Conservation (phyloP, 2,113 vertebrate genomes). For the Ariopsis seemanni region DNA sequence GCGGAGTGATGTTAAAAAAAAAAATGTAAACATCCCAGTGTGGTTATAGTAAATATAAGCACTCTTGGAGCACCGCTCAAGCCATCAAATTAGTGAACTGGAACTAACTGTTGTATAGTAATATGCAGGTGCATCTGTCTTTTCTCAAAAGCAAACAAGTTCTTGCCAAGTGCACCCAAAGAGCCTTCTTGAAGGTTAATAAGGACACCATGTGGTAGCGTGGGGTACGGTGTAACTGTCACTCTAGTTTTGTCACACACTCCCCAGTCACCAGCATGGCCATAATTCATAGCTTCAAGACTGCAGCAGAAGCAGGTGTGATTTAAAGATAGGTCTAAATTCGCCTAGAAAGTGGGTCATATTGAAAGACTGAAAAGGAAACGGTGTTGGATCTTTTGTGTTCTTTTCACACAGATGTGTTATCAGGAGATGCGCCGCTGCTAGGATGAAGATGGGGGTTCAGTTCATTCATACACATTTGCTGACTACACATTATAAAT, state of each 20-base stretch:
- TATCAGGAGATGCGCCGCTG: constrained; percentile 21
- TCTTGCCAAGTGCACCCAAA: not conserved
- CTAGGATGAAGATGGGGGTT: not conserved
- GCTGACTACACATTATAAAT: constrained; percentile 41
- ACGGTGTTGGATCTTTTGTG: constrained; percentile 7
- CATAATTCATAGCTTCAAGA: not conserved
- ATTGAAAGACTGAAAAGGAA: constrained; percentile 17
- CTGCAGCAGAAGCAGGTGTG: constrained; percentile 10
- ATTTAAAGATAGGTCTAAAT: constrained; percentile 37
- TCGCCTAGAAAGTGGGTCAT: constrained; percentile 14
- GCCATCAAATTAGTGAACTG: not conserved
- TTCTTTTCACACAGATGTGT: constrained; percentile 24
- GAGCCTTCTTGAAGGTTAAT: constrained; percentile 35
- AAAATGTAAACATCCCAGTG: not conserved
- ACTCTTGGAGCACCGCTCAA: not conserved
- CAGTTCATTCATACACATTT: constrained; percentile 11
- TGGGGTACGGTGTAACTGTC: constrained; percentile 11
- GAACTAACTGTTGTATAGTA: not conserved
- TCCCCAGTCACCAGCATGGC: not conserved
- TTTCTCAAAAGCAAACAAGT: not conserved
- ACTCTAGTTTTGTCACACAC: constrained; percentile 9
- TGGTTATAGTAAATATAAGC: not conserved
- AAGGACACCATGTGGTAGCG: constrained; percentile 37
- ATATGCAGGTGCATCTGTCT: not conserved
- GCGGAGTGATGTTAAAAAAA: not conserved